Evolutionary conservation across 2,888 invertebrate species (phyloP), one percentile per base, ranked within the genome.

Genomic region (Noctua janthe): DNA sequence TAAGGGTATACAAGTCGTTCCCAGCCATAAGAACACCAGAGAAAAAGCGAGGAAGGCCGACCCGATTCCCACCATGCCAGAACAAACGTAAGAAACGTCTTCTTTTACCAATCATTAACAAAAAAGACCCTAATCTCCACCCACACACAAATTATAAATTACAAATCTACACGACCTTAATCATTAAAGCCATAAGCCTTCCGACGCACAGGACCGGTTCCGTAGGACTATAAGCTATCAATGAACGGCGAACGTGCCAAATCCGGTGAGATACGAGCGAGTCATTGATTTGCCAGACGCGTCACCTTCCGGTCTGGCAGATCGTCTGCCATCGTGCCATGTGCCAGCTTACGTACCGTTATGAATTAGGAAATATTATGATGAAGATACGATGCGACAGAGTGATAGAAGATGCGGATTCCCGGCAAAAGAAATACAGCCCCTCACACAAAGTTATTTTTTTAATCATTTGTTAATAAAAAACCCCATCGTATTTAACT

Each of bases 211-310:
- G 49, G 80, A 89, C 89, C 87, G 84, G 89, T 89, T 87, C 76
- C 29, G 20, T 76, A 87, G 87, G 86, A 87, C 74, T 69, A 64
- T 7, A 17, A 29, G 17, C 64, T 64, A 90, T 89, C 87, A 88
- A 87, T 90, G 89, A 84, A 82, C 66, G 70, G 74, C n/a, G 80
- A 67, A 43, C 82, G 79, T 79, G 82, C 79, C 81, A 87, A 85
- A 87, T 82, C 74, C 74, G 79, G 79, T 90, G 85, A 88, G 71
- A 78, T 85, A 74, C 74, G 76, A 78, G 70, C 87, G 62, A 79
- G 49, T 88, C 87, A 90, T 84, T 90, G 84, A 85, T 71, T 83
- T 80, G 82, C 76, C 56, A 88, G 74, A 82, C 83, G 71, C 79
- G 75, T 82, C 76, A 87, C 72, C 82, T 87, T 82, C 76, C 89